These are phyloP conservation scores for Micrasema longulum DNA, from an alignment of 1,140 invertebrate species.

Conservation along the genomic window DNA sequence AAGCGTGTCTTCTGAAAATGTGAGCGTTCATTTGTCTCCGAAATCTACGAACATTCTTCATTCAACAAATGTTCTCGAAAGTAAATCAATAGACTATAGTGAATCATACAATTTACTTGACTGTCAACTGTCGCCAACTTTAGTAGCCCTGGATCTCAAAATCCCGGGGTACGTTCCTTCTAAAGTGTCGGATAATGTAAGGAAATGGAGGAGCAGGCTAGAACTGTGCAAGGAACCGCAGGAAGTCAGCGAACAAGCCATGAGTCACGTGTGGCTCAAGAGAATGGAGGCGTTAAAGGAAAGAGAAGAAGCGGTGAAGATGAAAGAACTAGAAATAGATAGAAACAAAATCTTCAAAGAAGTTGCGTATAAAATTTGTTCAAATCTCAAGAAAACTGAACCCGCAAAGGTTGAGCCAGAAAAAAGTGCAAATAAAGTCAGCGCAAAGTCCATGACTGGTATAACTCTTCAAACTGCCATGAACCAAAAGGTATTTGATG, in stretches of 20 bases:
- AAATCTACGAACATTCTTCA: constrained; percentile 5
- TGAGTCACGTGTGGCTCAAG: constrained; percentile 66
- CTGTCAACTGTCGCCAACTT: constrained; percentile 60
- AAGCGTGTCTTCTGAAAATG: constrained; percentile 13
- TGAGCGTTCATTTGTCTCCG: constrained; percentile 49
- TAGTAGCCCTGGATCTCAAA: constrained; percentile 64
- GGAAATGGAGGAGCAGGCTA: constrained; percentile 57
- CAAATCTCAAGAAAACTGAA: constrained; percentile 22
- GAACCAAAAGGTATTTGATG: constrained; percentile 52
- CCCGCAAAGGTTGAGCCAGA: neutral
- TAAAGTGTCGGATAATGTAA: constrained; percentile 58
- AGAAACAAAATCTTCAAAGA: constrained; percentile 58
- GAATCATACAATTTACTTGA: constrained; percentile 11
- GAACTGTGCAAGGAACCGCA: constrained; percentile 59
- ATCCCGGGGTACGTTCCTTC: constrained; percentile 65
- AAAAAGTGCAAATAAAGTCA: neutral
- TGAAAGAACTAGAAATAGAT: constrained; percentile 64
- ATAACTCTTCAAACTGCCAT: constrained; percentile 62
- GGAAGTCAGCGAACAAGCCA: constrained; percentile 62
- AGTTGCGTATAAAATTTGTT: constrained; percentile 43
- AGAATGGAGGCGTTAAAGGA: constrained; percentile 61
- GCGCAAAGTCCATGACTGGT: constrained; percentile 37
- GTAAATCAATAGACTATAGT: constrained; percentile 20
- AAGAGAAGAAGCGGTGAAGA: constrained; percentile 63
- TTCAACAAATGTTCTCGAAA: constrained; percentile 24